Evolutionary conservation across 2,797 vertebrate genomes (phyloP), one percentile per base, ranked within the genome.

Genomic region (Craterocephalus amniculus): DNA sequence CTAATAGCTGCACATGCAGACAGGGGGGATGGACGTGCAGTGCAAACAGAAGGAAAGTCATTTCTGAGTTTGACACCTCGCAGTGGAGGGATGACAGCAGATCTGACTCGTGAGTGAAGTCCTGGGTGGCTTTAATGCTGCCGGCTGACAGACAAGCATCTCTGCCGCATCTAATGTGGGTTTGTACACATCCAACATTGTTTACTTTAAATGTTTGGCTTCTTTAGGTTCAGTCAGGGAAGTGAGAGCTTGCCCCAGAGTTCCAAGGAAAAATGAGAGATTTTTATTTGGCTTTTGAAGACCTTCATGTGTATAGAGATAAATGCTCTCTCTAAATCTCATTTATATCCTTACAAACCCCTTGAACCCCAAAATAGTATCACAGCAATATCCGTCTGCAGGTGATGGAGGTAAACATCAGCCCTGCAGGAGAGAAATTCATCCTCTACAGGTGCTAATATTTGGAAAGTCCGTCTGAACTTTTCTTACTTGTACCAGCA

Each of bases 71-170:
- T 34, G 67, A 67, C 57, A 73, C 70, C 59, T 13, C 60, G 72
- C 26, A 31, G 54, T 36, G 58, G 24, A 67, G 67, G 80, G 58
- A 76, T 18, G 32, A 59, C 45, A 81, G 78, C 62, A 74, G 75
- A 83, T 86, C 72, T 89, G 71, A 88, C 63, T 72, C 81, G 36
- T 49, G 74, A 78, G 58, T 73, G 71, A 62, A 79, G 83, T 81
- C 74, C 36, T 52, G 76, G 74, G 68, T 55, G 56, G 76, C 73
- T 78, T 72, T 66, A 78, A 72, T 70, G 22, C 3, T 3, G 51
- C 68, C 55, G 65, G 16, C 40, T 67, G 63, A 51, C 54, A 67
- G 72, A 79, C 63, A 69, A 16, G 63, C 51, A 56, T 60, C 62
- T 58, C 31, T 48, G 31, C 14, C 26, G 43, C 48, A 49, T 49